Conservation (phyloP, 2,797 vertebrate species). For the Typhlichthys subterraneus region DNA sequence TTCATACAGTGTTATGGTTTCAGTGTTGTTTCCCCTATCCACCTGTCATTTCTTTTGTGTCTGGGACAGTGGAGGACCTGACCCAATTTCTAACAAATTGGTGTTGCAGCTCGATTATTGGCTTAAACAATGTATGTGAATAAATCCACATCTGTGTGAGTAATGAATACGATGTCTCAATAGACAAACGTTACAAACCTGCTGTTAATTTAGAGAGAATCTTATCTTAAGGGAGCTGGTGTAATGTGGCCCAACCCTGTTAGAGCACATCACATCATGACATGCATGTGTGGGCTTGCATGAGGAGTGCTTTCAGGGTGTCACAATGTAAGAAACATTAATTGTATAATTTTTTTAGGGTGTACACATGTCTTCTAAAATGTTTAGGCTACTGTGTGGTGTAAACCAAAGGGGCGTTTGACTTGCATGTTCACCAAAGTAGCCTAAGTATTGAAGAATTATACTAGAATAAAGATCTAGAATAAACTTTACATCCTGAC, state of each 20-base stretch:
- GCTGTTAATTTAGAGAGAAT: background rate
- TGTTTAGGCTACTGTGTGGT: too few relatives aligned
- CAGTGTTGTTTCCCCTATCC: slow-evolving; percentile 4
- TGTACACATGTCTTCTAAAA: too few relatives aligned
- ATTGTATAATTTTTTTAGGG: too few relatives aligned
- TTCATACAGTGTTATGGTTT: background rate
- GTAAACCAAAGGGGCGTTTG: too few relatives aligned
- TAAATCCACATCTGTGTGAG: background rate
- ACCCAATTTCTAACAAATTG: slow-evolving; percentile 47
- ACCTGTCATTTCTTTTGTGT: slow-evolving; percentile 47
- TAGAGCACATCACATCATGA: slow-evolving; percentile 28
- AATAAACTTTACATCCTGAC: too few relatives aligned
- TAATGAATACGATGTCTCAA: background rate
- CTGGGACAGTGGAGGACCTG: slow-evolving; percentile 40
- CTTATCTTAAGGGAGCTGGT: slow-evolving; percentile 16
- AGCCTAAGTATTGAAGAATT: too few relatives aligned
- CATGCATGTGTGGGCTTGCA: slow-evolving; percentile 57
- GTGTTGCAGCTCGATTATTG: slow-evolving; percentile 18
- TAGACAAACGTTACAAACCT: background rate
- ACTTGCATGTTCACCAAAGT: too few relatives aligned
- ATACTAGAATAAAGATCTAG: too few relatives aligned
- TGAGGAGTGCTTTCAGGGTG: background rate
- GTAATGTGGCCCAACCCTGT: slow-evolving; percentile 38
- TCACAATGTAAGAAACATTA: background rate
- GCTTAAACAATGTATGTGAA: background rate